Percentiles rank a stretch among this genome's conserved stretches.
Evolutionary conservation across 2,888 invertebrate species (phyloP).

Genomic region (Troglohyphantes excavatus): DNA sequence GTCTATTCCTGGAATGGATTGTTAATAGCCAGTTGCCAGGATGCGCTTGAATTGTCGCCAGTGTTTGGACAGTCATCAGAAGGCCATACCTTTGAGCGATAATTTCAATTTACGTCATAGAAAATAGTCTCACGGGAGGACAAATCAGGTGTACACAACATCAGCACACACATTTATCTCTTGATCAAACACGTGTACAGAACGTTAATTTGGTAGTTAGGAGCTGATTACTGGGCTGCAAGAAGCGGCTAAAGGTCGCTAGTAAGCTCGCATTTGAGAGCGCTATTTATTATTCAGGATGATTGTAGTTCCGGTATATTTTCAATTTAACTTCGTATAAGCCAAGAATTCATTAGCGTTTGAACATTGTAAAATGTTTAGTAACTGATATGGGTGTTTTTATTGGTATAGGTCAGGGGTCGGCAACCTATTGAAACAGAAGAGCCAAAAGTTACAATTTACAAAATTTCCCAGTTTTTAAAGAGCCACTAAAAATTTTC

Average conservation of each 20-base stretch:
- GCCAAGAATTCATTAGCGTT: no score
- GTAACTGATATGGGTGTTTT: no score
- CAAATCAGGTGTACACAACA: background rate
- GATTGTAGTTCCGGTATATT: no score
- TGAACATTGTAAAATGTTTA: no score
- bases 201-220: slow-evolving; percentile 8
- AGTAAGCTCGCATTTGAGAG: no score
- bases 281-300: no score
- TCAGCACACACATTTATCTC: background rate
- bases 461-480: no score
- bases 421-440: no score
- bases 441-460: no score
- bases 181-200: background rate
- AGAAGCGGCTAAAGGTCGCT: background rate
- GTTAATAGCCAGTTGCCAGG: background rate
- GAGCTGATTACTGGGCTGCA: background rate
- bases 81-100: background rate
- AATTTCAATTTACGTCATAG: background rate
- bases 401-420: no score
- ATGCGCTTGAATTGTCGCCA: background rate
- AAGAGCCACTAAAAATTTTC: no score
- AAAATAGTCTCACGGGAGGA: background rate
- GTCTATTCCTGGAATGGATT: background rate
- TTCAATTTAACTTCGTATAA: no score
- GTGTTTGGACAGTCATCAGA: background rate